Base-by-base conservation (phyloP, 2,797 vertebrate genomes). In the Lepilemur septentrionalis region DNA sequence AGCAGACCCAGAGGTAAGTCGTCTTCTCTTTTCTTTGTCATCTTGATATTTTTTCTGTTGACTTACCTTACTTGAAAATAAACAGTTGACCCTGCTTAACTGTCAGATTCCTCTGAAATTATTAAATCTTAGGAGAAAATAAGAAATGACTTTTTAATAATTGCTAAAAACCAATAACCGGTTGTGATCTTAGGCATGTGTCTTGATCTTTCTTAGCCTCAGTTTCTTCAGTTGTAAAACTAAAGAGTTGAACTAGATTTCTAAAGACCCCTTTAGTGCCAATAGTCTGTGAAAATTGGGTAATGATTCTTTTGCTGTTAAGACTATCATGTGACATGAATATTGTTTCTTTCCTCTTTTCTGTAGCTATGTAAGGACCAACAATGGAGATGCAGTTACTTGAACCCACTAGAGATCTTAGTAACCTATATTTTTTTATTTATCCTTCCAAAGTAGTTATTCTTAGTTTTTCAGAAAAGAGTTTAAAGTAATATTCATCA, bases 1-100 rank as follows among this genome's bases (percentile, higher is more conserved):
- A 78, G 99, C 99, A 83, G 99, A 99, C 98, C 99, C 99, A 63
- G 99, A 99, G 99, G 99, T 99, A 97, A 99, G 98, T 81, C n/a
- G 25, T 95, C 59, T 76, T 90, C 18, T 86, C 22, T 86, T 94
- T 92, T 87, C 48, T 59, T 89, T 78, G 76, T 96, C 76, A 91
- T 41, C 5, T 67, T 55, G 18, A 67, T 20, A 17, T 73, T 90
- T 91, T 95, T 59, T 84, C 23, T 82, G 25, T 81, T 92, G 94
- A 12, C 72, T 70, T 89, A 2, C 73, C 57, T 88, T 91, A 48
- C 55, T 84, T 88, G 55, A 85, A 92, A 97, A n/a, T 95, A 88
- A 88, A 70, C 30, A 80, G 13, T 69, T 90, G 38, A 52, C 17
- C 28, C 80, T 90, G 18, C 65, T 85, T 17, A 76, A 55, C 41